These are phyloP conservation scores for Lasioglossum figueresi DNA, from an alignment of 2,888 invertebrate species.

Conservation along the genomic window DNA sequence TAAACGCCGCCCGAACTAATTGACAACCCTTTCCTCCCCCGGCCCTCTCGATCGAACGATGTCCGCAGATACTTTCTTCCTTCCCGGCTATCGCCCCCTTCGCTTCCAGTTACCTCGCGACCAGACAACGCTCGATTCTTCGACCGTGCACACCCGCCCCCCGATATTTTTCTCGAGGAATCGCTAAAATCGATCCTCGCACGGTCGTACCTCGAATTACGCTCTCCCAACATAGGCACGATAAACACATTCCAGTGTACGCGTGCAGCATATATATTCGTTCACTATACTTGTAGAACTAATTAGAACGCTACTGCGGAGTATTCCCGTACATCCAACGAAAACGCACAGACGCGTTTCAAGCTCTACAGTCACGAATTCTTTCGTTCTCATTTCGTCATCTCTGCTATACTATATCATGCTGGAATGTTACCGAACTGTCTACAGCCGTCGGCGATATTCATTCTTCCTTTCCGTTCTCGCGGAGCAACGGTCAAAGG, in stretches of 20 bases:
- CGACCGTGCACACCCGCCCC: background rate
- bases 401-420: background rate
- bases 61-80: background rate
- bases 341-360: background rate
- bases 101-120: background rate
- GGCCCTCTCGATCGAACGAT: background rate
- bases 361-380: too few species aligned
- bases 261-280: fast-evolving
- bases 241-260: too few species aligned
- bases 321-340: too few species aligned
- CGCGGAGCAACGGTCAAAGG: background rate
- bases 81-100: background rate
- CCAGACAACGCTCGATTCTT: background rate
- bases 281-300: background rate
- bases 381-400: background rate
- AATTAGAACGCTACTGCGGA: background rate
- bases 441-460: background rate
- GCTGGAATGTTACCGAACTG: background rate
- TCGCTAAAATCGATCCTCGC: background rate
- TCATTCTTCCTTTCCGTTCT: background rate
- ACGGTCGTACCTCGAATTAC: background rate
- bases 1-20: conserved; percentile 56
- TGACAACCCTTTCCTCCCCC: conserved; percentile 3
- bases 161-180: background rate
- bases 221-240: too few species aligned